Evolutionary conservation across 2,113 vertebrate genomes (phyloP), one percentile per base, ranked within the genome.

Genomic region (Pogonocichla stellata): DNA sequence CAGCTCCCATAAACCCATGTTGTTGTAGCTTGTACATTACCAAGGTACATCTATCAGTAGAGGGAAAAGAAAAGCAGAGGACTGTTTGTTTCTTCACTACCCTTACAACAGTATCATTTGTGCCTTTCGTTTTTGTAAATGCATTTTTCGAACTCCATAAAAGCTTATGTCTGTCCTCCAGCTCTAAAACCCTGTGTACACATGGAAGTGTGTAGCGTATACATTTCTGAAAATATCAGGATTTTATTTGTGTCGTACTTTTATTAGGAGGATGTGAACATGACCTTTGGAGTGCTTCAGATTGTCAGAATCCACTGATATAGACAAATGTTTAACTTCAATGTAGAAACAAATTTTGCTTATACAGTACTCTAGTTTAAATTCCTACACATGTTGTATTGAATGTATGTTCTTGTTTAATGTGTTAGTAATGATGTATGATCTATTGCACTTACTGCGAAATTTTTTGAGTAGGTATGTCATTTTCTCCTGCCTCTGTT

Each of bases 21-120:
- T 92, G 61, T 47, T 81, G 61, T 50, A 82, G 17, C 47, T 77
- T 60, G 22, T 74, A 23, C 0, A 1, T 90, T 90, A 78, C 75
- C 60, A 80, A 78, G 80, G 67, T 78, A 34, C 60, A 10, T 50
- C 3, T 56, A 48, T 83, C 86, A 88, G 9, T 56, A 71, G 70
- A 62, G 64, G 48, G 66, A 60, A 87, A 90, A 69, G 66, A 73
- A 90, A 92, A 80, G 34, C 42, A 54, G 43, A 77, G 19, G 25
- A 25, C 38, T 91, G 20, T 74, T 96, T 94, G 65, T 95, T 96
- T 89, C 56, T 83, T 92, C 43, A n/a, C 79, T 80, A 65, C 67
- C 62, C 60, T 58, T 88, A 62, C 47, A 92, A 78, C 28, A 24
- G 54, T 69, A 48, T 89, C 34, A 60, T 88, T 77, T 82, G 19